Conservation (phyloP, 1,140 invertebrate genomes). For the Lysiphlebus fabarum region DNA sequence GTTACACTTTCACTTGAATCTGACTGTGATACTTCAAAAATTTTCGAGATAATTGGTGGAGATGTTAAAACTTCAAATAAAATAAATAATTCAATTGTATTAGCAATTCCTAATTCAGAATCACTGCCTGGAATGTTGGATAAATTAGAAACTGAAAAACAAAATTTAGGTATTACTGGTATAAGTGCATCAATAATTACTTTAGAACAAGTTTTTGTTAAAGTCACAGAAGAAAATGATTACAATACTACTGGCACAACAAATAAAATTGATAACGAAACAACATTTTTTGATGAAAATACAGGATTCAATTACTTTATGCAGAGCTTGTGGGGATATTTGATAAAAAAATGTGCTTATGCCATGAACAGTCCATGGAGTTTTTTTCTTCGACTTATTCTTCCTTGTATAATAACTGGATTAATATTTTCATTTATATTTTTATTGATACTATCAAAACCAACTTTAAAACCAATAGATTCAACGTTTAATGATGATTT, state of each 20-base stretch:
- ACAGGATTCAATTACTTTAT: conserved; percentile 32
- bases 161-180: conserved; percentile 65
- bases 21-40: no score
- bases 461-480: conserved; percentile 19
- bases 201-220: conserved; percentile 83
- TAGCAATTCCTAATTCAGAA: conserved; percentile 52
- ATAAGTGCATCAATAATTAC: no score
- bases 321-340: conserved; percentile 38
- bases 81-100: conserved; percentile 44
- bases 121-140: conserved; percentile 63
- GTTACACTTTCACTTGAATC: no score
- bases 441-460: conserved; percentile 22
- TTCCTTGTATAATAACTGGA: conserved; percentile 38
- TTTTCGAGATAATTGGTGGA: no score
- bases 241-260: conserved; percentile 35
- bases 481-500: no score
- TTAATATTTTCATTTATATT: conserved; percentile 40
- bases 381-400: conserved; percentile 33
- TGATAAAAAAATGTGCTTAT: conserved; percentile 43
- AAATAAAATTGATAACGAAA: conserved; percentile 30
- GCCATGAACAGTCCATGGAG: conserved; percentile 38
- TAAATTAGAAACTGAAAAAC: conserved; percentile 62
- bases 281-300: conserved; percentile 33
- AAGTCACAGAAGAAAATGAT: conserved; percentile 41
- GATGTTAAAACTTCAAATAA: no score